phyloP scores from a whole-genome alignment of 2,888 invertebrate species.

The Steinernema hermaphroditum region DNA sequence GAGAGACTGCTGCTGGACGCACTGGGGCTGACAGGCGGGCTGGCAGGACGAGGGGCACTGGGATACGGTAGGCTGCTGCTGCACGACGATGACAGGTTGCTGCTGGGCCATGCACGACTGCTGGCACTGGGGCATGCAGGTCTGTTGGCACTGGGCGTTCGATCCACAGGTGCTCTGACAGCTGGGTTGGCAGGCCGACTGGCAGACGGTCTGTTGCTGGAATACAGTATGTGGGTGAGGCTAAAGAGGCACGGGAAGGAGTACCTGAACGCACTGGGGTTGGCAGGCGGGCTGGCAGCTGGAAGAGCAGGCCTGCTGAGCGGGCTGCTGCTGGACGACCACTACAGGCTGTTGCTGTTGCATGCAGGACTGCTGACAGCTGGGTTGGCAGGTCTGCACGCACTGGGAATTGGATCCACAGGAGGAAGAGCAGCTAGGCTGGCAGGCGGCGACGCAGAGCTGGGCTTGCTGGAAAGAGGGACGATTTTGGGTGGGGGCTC shows the following conservation, averaged over 20 bases:
- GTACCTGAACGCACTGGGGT: slow-evolving; percentile 46
- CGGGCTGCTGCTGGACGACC: slow-evolving; percentile 35
- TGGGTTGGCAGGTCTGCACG: slow-evolving; percentile 32
- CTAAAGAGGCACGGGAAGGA: not conserved
- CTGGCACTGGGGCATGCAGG: slow-evolving; percentile 43
- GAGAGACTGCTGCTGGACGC: slow-evolving; percentile 31
- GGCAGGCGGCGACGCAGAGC: slow-evolving; percentile 37
- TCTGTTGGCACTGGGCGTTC: slow-evolving; percentile 57
- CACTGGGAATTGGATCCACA: slow-evolving; percentile 34
- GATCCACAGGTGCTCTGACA: slow-evolving; percentile 55
- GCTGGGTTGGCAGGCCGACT: slow-evolving; percentile 47
- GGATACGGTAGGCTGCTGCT: slow-evolving; percentile 16
- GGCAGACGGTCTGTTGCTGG: slow-evolving; percentile 32
- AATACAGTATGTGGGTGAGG: no score
- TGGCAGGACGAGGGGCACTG: slow-evolving; percentile 31
- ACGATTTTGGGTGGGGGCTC: not conserved
- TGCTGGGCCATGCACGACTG: slow-evolving; percentile 40
- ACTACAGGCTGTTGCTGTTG: slow-evolving; percentile 38
- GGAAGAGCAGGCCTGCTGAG: slow-evolving; percentile 41
- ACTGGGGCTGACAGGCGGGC: slow-evolving; percentile 27
- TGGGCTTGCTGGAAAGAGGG: slow-evolving; percentile 25
- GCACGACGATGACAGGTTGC: slow-evolving; percentile 35
- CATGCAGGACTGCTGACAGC: slow-evolving; percentile 37
- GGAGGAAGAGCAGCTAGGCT: slow-evolving; percentile 51
- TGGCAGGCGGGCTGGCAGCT: slow-evolving; percentile 51